Base-by-base conservation (phyloP, 2,113 vertebrate species). In the Larimichthys polyactis region DNA sequence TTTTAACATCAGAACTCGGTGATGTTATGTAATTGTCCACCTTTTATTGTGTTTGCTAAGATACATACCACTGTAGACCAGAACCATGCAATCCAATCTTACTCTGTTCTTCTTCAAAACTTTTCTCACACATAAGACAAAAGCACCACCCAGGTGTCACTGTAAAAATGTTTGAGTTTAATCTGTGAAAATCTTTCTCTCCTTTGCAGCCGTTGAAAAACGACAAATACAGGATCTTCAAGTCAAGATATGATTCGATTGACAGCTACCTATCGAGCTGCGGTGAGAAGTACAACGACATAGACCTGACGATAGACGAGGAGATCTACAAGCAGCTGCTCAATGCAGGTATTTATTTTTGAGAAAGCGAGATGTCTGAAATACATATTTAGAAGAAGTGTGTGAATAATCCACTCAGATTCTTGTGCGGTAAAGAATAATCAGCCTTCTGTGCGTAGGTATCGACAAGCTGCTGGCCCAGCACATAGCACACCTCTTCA, bases 211-310 rank as follows among this genome's bases (percentile, higher is more conserved):
- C 98, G 14, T 91, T 99, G 92, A 99, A 99, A 94, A 96, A 97
- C 93, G 95, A 94, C 93, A 97, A 96, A 85, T 99, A 96, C 93
- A 95, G 96, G 92, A 99, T 99, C 91, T 96, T 96, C 95, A 99
- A 99, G 93, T 99, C 98, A 20, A 96, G 98, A 86, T 99, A 99
- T 36, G 98, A 99, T 89, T 99, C 98, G 15, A 99, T 99, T 88
- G 97, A 99, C 95, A 99, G 98, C 94, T 99, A 99, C 92, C 95
- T 99, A 48, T 99, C 98, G 48, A 93, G 94, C 87, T 99, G 97
- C 71, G 96, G 98, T 17, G 98, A 99, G 89, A 99, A 99, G 90
- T 99, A 99, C 94, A 99, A 99, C 76, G 98, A 99, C 94, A 97
- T 99, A 57, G 96, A 99, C 80, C 89, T 99, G 93, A 99, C 96